Evolutionary conservation across 2,113 vertebrate species (phyloP).

Genomic region (Crocuta crocuta): DNA sequence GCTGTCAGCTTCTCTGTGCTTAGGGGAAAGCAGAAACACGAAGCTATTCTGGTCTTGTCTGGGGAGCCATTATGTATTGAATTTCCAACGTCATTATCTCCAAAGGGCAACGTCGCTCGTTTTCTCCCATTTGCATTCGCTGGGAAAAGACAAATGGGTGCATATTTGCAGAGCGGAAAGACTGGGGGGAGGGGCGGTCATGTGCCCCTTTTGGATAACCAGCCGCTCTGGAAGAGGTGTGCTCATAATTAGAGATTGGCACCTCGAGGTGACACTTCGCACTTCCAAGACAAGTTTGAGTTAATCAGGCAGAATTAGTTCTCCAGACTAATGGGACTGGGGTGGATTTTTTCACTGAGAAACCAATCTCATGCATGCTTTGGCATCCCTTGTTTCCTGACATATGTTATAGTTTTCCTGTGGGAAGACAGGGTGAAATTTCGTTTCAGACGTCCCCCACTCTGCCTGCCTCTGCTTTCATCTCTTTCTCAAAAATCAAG

Average conservation of each 20-base stretch:
- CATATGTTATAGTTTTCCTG: not conserved
- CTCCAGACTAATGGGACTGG: not conserved
- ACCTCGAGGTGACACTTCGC: not conserved
- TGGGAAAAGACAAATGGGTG: not conserved
- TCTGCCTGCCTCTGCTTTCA: not conserved
- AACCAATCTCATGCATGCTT: not conserved
- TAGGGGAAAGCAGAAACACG: not conserved
- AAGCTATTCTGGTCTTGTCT: slow-evolving; percentile 73
- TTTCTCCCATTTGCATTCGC: slow-evolving; percentile 52
- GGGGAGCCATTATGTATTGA: slow-evolving; percentile 62
- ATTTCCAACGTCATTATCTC: slow-evolving; percentile 75
- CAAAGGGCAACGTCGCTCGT: slow-evolving; percentile 62
- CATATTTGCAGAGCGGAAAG: not conserved
- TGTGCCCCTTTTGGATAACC: not conserved
- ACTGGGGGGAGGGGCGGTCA: not conserved
- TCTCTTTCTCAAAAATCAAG: not conserved
- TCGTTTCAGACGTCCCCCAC: not conserved
- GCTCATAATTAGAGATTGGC: slow-evolving; percentile 35
- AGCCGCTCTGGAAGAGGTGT: slow-evolving; percentile 48
- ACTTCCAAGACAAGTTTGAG: slow-evolving; percentile 52
- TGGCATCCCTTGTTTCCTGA: not conserved
- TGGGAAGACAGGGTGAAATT: not conserved
- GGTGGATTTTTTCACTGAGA: slow-evolving; percentile 39
- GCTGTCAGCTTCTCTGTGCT: not conserved
- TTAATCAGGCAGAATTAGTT: slow-evolving; percentile 40